phyloP scores from a whole-genome alignment of 2,113 vertebrate species.

The Xenopus laevis region DNA sequence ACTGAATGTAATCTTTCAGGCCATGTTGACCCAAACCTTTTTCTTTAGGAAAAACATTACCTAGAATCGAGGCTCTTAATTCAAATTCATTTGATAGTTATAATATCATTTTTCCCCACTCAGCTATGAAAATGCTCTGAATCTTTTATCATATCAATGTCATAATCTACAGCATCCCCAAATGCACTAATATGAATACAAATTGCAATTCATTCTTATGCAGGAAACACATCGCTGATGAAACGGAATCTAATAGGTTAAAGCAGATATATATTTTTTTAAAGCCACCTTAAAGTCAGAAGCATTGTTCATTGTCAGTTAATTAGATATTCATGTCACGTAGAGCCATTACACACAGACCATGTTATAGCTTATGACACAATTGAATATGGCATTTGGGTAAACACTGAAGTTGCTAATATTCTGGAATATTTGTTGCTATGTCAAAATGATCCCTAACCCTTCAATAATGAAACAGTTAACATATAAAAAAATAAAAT shows the following conservation, averaged over 20 bases:
- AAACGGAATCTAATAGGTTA: background rate
- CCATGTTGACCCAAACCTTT: constrained; percentile 25
- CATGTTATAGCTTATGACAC: constrained; percentile 36
- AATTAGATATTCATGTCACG: constrained; percentile 38
- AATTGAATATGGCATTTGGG: constrained; percentile 45
- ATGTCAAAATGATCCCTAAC: constrained; percentile 15
- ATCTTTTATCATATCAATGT: no score
- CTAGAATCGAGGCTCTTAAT: no score
- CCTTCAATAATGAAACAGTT: constrained; percentile 14
- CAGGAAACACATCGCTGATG: background rate
- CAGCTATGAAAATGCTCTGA: background rate
- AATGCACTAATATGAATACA: background rate
- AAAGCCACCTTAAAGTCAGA: constrained; percentile 24
- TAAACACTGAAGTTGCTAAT: constrained; percentile 40
- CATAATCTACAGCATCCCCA: constrained; percentile 13
- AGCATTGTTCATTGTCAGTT: constrained; percentile 32
- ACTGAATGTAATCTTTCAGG: constrained; percentile 27
- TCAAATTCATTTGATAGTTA: background rate
- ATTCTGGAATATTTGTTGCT: constrained; percentile 22
- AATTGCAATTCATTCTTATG: no score
- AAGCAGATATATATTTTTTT: background rate
- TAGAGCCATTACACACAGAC: constrained; percentile 27
- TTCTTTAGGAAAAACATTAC: background rate
- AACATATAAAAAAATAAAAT: constrained; percentile 1
- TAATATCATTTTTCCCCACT: background rate